Base-by-base conservation (phyloP, 92 coral and sea anemone genomes). In the Porites rus region DNA sequence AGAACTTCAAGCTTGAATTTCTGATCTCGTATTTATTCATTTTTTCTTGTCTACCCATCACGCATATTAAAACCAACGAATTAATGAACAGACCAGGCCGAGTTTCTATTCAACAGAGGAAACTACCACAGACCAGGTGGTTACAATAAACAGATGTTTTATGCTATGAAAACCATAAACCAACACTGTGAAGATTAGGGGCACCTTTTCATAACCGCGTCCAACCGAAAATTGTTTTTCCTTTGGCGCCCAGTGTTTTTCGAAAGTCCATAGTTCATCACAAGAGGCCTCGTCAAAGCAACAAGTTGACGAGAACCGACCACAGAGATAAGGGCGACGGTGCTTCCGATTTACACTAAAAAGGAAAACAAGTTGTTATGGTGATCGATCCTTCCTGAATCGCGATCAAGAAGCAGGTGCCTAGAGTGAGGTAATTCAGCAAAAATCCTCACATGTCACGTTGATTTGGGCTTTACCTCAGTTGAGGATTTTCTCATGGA, bases 241-340 rank as follows among this genome's bases (percentile, higher is more conserved):
- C 86, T 38, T 70, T 61, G 65, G 3, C 28, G 76, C 54, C 38
- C 77, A 81, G 28, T 70, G 86, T 81, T 69, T 70, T 81, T 56
- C 14, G 86, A 43, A 70, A 58, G 28, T 78, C 78, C 76, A 72
- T 58, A 11, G 78, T 70, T 81, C 86, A 81, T 81, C 60, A 81
- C 69, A 81, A 38, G 71, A 72, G 7, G 59, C 46, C 7, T 18
- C 61, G 59, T 63, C 72, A 80, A 51, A 51, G 75, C 80, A 74
- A 83, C 87, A 74, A 83, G 87, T 83, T 70, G 86, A 81, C 80
- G 62, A 50, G 63, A 83, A 50, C 62, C 72, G 0, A 64, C 80
- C 73, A 19, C 79, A 74, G 53, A 56, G 87, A 81, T 69, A 81
- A 54, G 65, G 46, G 50, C 54, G 20, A 70, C 59, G 56, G 65